Percentiles rank a stretch among this genome's conserved stretches.
These are phyloP conservation scores for Peromyscus aztecus DNA, from an alignment of 2,797 vertebrate species.

Conservation along the genomic window DNA sequence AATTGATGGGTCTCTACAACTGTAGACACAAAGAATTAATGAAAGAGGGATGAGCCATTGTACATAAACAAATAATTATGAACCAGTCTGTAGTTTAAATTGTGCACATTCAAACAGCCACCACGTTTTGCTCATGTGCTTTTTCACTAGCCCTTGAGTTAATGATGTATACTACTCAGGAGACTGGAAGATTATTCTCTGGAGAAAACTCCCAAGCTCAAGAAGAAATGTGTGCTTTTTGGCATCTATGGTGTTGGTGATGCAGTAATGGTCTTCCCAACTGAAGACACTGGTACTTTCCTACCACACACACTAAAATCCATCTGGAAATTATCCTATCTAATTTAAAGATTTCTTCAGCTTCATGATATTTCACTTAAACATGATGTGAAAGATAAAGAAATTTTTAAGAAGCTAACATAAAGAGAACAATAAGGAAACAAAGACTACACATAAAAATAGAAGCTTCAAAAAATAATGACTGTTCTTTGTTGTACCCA, in stretches of 20 bases:
- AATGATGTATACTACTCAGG: not conserved
- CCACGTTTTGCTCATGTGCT: not conserved
- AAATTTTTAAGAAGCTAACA: not conserved
- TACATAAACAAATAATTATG: not conserved
- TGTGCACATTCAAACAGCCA: not conserved
- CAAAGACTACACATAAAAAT: slow-evolving; percentile 41
- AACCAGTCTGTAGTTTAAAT: not conserved
- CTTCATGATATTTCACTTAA: not conserved
- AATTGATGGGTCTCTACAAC: not conserved
- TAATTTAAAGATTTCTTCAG: not conserved
- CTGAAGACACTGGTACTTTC: not conserved
- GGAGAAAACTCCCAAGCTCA: not conserved
- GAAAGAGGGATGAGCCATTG: not conserved
- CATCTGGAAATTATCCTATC: not conserved
- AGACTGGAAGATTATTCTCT: not conserved
- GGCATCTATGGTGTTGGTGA: not conserved
- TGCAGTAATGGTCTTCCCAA: not conserved
- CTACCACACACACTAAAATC: not conserved
- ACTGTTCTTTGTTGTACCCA: not conserved
- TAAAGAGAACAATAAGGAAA: not conserved
- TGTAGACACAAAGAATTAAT: not conserved
- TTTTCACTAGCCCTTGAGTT: not conserved
- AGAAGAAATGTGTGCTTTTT: not conserved
- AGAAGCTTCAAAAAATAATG: slow-evolving; percentile 45
- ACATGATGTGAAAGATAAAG: not conserved